A percentile compares a stretch with the other conserved stretches of the same genome.
Evolutionary conservation across 2,888 invertebrate species (phyloP).

Genomic region (Nomada lathburiana): DNA sequence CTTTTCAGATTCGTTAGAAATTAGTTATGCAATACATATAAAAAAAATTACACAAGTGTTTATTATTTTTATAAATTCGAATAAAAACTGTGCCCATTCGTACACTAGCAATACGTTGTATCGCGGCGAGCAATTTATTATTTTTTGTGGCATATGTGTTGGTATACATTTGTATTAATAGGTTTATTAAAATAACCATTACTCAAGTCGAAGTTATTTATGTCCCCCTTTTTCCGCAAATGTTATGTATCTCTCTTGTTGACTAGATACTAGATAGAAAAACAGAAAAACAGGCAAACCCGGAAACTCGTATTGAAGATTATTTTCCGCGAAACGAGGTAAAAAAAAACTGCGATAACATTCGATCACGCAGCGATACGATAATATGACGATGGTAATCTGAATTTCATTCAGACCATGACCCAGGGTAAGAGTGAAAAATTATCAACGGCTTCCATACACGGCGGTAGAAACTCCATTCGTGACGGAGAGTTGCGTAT

Average conservation of each 20-base stretch:
- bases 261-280: background rate
- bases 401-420: slow-evolving; percentile 63
- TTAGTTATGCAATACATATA: too few relatives aligned
- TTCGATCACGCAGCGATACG: slow-evolving; percentile 15
- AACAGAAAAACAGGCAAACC: background rate
- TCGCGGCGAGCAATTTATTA: too few relatives aligned
- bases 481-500: slow-evolving; percentile 27
- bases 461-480: slow-evolving; percentile 16
- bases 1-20: too few relatives aligned
- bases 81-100: too few relatives aligned
- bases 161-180: background rate
- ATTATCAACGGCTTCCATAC: slow-evolving; percentile 52
- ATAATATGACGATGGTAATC: slow-evolving; percentile 55
- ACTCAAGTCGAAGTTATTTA: background rate
- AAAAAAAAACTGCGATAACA: slow-evolving; percentile 32
- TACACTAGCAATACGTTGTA: too few relatives aligned
- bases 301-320: background rate
- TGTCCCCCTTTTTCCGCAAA: background rate
- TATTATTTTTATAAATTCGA: too few relatives aligned
- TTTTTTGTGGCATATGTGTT: too few relatives aligned
- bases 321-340: slow-evolving; percentile 2
- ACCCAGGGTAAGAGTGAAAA: slow-evolving; percentile 66
- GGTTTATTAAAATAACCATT: background rate
- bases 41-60: too few relatives aligned
- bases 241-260: background rate